A percentile compares a stretch with the other conserved stretches of the same genome.
These are phyloP conservation scores for Achroia grisella DNA, from an alignment of 1,140 invertebrate species.

Conservation along the genomic window DNA sequence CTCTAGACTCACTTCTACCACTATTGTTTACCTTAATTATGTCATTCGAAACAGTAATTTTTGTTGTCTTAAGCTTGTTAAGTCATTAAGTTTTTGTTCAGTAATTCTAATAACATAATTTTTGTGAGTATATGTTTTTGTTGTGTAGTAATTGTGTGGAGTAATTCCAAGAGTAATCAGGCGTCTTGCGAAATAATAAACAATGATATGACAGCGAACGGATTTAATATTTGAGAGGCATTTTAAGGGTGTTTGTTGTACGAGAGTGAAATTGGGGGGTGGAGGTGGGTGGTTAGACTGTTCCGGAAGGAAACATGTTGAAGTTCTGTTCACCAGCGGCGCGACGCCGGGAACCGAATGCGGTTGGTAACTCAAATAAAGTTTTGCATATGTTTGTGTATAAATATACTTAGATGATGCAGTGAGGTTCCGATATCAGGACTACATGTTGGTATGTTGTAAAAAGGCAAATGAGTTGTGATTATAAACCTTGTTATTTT, in stretches of 20 bases:
- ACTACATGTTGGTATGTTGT: too few relatives aligned
- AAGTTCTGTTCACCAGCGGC: slow-evolving; percentile 80
- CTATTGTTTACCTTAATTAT: slow-evolving; percentile 14
- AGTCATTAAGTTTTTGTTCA: slow-evolving; percentile 17
- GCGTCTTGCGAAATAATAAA: slow-evolving; percentile 12
- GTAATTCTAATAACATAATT: neutral
- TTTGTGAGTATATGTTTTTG: neutral
- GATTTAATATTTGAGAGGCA: too few relatives aligned
- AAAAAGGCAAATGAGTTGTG: too few relatives aligned
- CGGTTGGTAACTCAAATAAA: slow-evolving; percentile 46
- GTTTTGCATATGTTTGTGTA: too few relatives aligned
- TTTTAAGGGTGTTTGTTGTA: slow-evolving; percentile 2
- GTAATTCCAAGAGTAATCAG: too few relatives aligned
- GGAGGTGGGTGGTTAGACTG: slow-evolving; percentile 1
- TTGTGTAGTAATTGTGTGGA: slow-evolving; percentile 1
- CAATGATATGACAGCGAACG: neutral
- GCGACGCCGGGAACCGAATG: slow-evolving; percentile 69
- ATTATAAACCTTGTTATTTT: too few relatives aligned
- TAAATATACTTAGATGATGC: too few relatives aligned
- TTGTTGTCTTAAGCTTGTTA: slow-evolving; percentile 4
- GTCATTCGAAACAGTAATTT: slow-evolving; percentile 14
- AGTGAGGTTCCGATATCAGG: too few relatives aligned
- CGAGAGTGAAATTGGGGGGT: slow-evolving; percentile 10
- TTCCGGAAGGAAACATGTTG: slow-evolving; percentile 71
- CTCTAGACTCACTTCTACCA: slow-evolving; percentile 2